Evolutionary conservation across 2,888 invertebrate genomes (phyloP).

Genomic region (Chymomyza caudatula): DNA sequence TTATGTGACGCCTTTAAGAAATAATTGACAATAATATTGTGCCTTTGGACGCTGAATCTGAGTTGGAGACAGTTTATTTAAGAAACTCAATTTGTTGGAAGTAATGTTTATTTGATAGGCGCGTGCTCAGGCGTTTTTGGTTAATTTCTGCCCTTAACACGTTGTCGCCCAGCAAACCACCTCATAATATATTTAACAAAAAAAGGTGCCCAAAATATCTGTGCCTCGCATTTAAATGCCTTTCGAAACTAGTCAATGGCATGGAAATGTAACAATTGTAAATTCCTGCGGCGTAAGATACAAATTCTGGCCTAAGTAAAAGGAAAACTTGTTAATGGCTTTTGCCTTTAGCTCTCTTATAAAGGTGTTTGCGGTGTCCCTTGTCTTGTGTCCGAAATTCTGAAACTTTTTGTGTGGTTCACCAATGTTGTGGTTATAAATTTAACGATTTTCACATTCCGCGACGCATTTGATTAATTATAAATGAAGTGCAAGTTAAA

Average conservation of each 20-base stretch:
- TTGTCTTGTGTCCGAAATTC: not conserved
- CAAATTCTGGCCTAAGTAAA: not conserved
- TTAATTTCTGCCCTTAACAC: slow-evolving; percentile 3
- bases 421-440: not conserved
- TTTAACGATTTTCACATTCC: not conserved
- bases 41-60: not conserved
- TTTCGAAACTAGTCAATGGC: not conserved
- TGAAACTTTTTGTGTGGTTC: not conserved
- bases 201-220: slow-evolving; percentile 20
- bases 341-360: slow-evolving; percentile 26
- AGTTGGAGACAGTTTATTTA: not conserved
- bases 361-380: not conserved
- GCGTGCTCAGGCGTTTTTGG: slow-evolving; percentile 35
- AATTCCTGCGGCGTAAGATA: slow-evolving; percentile 33
- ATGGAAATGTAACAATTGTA: slow-evolving; percentile 9
- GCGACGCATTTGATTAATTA: not conserved
- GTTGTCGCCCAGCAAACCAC: not conserved
- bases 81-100: slow-evolving; percentile 23
- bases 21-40: not conserved
- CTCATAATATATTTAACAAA: slow-evolving; percentile 5
- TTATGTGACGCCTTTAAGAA: not conserved
- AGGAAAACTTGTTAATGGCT: slow-evolving; percentile 26
- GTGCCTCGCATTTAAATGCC: slow-evolving; percentile 32
- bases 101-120: slow-evolving; percentile 65
- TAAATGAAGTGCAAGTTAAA: not conserved